Evolutionary conservation across 1,140 invertebrate species (phyloP), one percentile per base, ranked within the genome.

Genomic region (Babylonia areolata): DNA sequence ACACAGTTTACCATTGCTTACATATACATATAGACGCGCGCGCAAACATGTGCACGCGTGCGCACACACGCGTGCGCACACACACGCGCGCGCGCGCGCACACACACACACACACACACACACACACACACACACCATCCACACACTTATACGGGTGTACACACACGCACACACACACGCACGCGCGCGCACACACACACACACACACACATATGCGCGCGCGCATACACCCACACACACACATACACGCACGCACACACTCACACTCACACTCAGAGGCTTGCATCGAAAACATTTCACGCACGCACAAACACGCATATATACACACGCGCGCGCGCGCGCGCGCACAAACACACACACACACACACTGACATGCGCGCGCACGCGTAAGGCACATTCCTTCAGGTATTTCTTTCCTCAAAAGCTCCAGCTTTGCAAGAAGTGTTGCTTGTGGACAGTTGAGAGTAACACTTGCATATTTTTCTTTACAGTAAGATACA

Each of bases 141-240:
- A n/a, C n/a, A n/a, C n/a, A n/a, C n/a, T n/a, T n/a, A n/a, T n/a
- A n/a, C n/a, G n/a, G n/a, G n/a, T 64, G 28, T 20, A 64, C 58
- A 40, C 73, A 40, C 73, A 20, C 37, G 20, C 73, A 1, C 37
- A 40, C 23, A 35, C 69, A 73, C 69, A 73, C 69, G 35, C 69
- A 73, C 69, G 35, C 69, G 35, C 69, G 35, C 69, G 35, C 69
- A 73, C 69, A 73, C 69, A 73, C 69, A 73, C 33, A 73, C 69
- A 73, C 69, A 64, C 73, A 37, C 37, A 20, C 12, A 40, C 35
- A 40, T 37, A 77, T 37, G 20, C 37, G 6, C 73, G 20, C 37
- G 6, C 37, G 20, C 73, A 5, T 23, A 6, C 31, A 5, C 69
- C 5, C 69, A 11, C 23, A 23, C 23, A 64, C 23, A 23, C 58